Evolutionary conservation across 1,140 invertebrate species (phyloP).

Genomic region (Agrilus planipennis): DNA sequence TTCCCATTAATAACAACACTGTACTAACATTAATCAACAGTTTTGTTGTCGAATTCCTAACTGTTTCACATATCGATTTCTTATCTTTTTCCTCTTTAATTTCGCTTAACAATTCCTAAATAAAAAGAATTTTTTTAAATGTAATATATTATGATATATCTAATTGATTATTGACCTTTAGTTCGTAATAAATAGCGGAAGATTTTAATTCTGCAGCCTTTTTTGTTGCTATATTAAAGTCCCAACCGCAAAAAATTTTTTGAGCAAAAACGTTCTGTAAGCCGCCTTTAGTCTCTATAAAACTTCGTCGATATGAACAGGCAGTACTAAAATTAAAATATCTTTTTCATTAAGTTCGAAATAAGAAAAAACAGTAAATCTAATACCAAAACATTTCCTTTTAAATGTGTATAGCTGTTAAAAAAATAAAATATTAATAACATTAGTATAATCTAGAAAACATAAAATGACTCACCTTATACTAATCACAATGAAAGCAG

Average conservation of each 20-base stretch:
- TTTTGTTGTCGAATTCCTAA: conserved; percentile 27
- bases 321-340: conserved; percentile 42
- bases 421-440: conserved; percentile 6
- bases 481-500: conserved; percentile 51
- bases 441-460: conserved; percentile 8
- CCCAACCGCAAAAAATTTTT: conserved; percentile 67
- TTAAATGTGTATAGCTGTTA: too few species aligned
- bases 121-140: conserved; percentile 16
- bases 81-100: conserved; percentile 26
- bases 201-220: conserved; percentile 50
- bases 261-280: conserved; percentile 46
- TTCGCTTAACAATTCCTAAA: conserved; percentile 39
- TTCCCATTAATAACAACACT: conserved; percentile 32
- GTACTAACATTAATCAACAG: conserved; percentile 34
- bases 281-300: conserved; percentile 49
- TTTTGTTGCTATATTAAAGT: conserved; percentile 53
- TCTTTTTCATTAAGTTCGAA: too few species aligned
- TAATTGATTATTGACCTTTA: conserved; percentile 42
- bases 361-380: too few species aligned
- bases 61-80: conserved; percentile 9
- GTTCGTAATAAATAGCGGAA: conserved; percentile 48
- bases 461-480: conserved; percentile 43
- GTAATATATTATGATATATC: not conserved
- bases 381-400: too few species aligned
- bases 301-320: conserved; percentile 55